These are phyloP conservation scores for Pheosia gnoma DNA, from an alignment of 2,888 invertebrate species.

Conservation along the genomic window DNA sequence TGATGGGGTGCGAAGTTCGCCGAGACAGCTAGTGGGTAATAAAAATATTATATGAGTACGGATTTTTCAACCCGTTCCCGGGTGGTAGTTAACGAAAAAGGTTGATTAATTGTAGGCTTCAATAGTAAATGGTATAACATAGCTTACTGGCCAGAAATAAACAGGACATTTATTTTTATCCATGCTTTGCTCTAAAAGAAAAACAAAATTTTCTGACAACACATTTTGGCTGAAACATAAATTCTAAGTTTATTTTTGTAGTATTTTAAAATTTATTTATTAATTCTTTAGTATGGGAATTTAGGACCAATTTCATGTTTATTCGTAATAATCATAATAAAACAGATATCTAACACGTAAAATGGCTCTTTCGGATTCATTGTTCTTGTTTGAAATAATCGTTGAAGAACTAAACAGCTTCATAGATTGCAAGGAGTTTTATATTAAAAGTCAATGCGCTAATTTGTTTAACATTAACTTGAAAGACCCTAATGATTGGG, in stretches of 20 bases:
- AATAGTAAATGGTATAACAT: too few relatives aligned
- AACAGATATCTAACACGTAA: conserved; percentile 27
- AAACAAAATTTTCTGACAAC: conserved; percentile 22
- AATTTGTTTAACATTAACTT: conserved; percentile 63
- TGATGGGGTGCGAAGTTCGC: too few relatives aligned
- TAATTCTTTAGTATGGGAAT: conserved; percentile 15
- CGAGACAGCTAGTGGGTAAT: too few relatives aligned
- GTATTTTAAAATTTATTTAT: conserved; percentile 25
- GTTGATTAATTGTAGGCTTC: too few relatives aligned
- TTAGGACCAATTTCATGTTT: conserved; percentile 23
- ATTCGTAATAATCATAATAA: conserved; percentile 9
- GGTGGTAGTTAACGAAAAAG: too few relatives aligned
- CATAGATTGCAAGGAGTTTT: conserved; percentile 51
- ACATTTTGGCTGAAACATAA: conserved; percentile 51
- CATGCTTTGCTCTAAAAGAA: conserved; percentile 6
- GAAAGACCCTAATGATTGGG: conserved; percentile 49
- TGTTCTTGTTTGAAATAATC: conserved; percentile 68
- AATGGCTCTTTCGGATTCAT: conserved; percentile 69
- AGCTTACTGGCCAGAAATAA: neutral
- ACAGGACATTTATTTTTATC: neutral
- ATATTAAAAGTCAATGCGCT: conserved; percentile 58
- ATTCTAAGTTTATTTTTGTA: conserved; percentile 47
- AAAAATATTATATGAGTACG: too few relatives aligned
- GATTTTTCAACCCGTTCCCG: too few relatives aligned
- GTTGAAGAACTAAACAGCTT: conserved; percentile 60